Evolutionary conservation across 2,797 vertebrate genomes (phyloP), one percentile per base, ranked within the genome.

Genomic region (Manis pentadactyla): DNA sequence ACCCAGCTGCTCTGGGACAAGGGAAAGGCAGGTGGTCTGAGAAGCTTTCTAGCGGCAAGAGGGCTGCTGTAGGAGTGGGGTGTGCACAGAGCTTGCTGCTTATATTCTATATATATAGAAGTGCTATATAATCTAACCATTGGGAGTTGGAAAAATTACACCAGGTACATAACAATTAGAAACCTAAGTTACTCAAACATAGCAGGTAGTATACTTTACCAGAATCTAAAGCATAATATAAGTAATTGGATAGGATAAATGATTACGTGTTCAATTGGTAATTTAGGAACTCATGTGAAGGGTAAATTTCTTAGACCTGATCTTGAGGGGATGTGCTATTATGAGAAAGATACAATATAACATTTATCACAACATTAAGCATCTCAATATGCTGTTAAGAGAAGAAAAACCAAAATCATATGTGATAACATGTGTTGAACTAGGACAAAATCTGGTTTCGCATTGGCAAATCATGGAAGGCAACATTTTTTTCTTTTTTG

Each of bases 131-230:
- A 66, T 88, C 25, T 94, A 91, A 95, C 57, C 18, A 88, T 27
- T 71, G 19, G 17, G n/a, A 37, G 4, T 59, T 88, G 91, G 57
- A 94, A 90, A 94, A 81, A 42, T n/a, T 87, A 68, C n/a, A 57
- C 17, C 42, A 87, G 63, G 17, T 87, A 61, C 23, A 73, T 92
- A 93, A 84, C 64, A 92, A 39, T 68, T 71, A 59, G 79, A n/a
- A 71, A 63, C 46, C 78, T 79, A 34, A 66, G 21, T 63, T 94
- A 73, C 46, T 51, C 66, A 77, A 63, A 88, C 69, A 81, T 13
- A 82, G 23, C 46, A 64, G 27, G 29, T 27, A 92, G 42, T 46
- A 42, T 66, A 51, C 37, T 77, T 90, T 78, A 85, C 19, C 25
- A 21, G 84, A 81, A 87, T 31, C 11, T 69, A 84, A 63, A 87